Percentiles rank a stretch among this genome's conserved stretches.
Conservation (phyloP, 2,888 invertebrate species). For the Prosapia bicincta region DNA sequence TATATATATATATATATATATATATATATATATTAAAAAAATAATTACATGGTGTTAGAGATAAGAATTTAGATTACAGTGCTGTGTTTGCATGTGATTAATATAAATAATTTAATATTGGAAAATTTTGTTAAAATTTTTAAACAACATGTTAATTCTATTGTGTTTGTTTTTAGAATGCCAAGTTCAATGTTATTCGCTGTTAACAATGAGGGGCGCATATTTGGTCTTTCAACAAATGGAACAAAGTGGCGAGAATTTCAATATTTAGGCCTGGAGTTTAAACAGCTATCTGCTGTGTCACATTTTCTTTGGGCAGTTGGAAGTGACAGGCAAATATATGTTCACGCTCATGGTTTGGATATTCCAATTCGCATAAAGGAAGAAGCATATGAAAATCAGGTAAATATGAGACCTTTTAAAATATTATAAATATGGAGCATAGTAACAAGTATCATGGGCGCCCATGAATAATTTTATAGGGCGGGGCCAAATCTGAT, state of each 20-base stretch:
- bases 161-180: conserved; percentile 55
- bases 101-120: no score
- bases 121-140: no score
- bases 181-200: conserved; percentile 75
- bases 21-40: no score
- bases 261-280: conserved; percentile 79
- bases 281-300: conserved; percentile 82
- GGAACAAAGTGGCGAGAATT: conserved; percentile 84
- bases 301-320: conserved; percentile 89
- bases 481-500: no score
- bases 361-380: conserved; percentile 88
- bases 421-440: not conserved
- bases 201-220: conserved; percentile 83
- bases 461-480: no score
- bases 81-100: no score
- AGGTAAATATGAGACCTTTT: conserved; percentile 55
- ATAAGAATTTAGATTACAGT: no score
- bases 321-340: conserved; percentile 89
- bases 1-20: no score
- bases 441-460: not conserved
- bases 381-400: conserved; percentile 90
- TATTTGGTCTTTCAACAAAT: conserved; percentile 77
- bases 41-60: no score
- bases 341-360: conserved; percentile 83
- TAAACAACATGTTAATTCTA: no score